phyloP scores from a whole-genome alignment of 2,888 invertebrate genomes.

The Lycophotia porphyrea region DNA sequence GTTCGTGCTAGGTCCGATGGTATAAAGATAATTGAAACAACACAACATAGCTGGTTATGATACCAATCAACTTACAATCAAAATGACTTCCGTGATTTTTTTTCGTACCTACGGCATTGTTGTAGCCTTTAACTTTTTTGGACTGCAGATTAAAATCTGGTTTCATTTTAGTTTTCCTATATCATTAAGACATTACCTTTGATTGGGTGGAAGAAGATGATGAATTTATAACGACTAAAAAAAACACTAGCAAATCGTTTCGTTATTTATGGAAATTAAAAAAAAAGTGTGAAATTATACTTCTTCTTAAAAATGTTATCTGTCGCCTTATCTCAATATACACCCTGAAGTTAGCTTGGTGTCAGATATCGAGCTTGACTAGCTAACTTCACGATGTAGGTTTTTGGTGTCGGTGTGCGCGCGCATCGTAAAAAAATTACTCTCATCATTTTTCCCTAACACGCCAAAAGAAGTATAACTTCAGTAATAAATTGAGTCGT shows the following conservation, averaged over 20 bases:
- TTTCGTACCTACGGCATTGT: constrained; percentile 8
- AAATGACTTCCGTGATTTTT: constrained; percentile 60
- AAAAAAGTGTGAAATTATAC: too few species aligned
- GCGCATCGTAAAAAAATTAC: too few species aligned
- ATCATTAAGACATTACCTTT: constrained; percentile 24
- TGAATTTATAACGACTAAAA: constrained; percentile 6
- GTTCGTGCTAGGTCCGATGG: not conserved
- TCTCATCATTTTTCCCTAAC: too few species aligned
- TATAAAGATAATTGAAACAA: constrained; percentile 37
- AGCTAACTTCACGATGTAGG: too few species aligned
- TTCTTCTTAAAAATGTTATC: too few species aligned
- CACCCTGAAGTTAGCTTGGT: too few species aligned
- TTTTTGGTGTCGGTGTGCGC: too few species aligned
- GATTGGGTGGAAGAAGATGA: not conserved
- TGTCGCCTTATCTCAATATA: too few species aligned
- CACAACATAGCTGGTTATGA: constrained; percentile 29
- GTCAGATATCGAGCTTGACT: too few species aligned
- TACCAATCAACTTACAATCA: constrained; percentile 46
- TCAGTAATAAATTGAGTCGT: not conserved
- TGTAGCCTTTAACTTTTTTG: constrained; percentile 32
- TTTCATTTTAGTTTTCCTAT: constrained; percentile 39
- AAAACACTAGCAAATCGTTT: not conserved
- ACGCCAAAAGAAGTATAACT: too few species aligned
- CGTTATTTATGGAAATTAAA: not conserved
- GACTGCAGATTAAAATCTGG: constrained; percentile 26